Evolutionary conservation across 53 echinoderm and acorn worm genomes (phyloP), one percentile per base, ranked within the genome.

Genomic region (Crossaster papposus): DNA sequence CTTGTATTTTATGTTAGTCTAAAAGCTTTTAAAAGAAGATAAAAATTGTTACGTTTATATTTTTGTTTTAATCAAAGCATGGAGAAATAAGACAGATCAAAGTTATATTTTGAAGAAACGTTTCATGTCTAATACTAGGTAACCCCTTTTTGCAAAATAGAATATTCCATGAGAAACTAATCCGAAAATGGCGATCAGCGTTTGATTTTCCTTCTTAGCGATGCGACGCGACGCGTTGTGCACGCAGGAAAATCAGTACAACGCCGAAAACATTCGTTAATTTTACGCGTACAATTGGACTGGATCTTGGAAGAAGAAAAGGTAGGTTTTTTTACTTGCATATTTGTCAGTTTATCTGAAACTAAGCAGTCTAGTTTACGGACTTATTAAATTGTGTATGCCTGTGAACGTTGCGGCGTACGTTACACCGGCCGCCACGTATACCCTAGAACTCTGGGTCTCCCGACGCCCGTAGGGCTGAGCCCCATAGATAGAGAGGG

Each of bases 221-320:
- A n/a, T n/a, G n/a, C n/a, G n/a, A n/a, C n/a, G n/a, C n/a, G n/a
- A n/a, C 91, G 91, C 77, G 85, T 91, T 70, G 75, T 62, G 44
- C 51, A 90, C 70, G 36, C 51, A 68, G 84, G 79, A 36, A 86
- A 77, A 50, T 70, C 70, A 91, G 9, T 65, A 86, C 51, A 75
- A 77, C 76, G 79, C 79, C 34, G 79, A 86, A 84, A 91, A 85
- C 83, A 65, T 77, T 54, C 73, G 14, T 72, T 51, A n/a, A n/a
- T n/a, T 14, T 29, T 4, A 26, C n/a, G n/a, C n/a, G n/a, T n/a
- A n/a, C 30, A 6, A 52, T 52, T 23, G 22, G 22, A 20, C 13
- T 18, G 72, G n/a, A n/a, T n/a, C n/a, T n/a, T n/a, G n/a, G 1
- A 15, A 37, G 22, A 34, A 22, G 72, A 28, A 72, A 30, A 84